These are phyloP conservation scores for Pseudolaguvia tuberculata DNA, from an alignment of 2,113 vertebrate species.

Conservation along the genomic window DNA sequence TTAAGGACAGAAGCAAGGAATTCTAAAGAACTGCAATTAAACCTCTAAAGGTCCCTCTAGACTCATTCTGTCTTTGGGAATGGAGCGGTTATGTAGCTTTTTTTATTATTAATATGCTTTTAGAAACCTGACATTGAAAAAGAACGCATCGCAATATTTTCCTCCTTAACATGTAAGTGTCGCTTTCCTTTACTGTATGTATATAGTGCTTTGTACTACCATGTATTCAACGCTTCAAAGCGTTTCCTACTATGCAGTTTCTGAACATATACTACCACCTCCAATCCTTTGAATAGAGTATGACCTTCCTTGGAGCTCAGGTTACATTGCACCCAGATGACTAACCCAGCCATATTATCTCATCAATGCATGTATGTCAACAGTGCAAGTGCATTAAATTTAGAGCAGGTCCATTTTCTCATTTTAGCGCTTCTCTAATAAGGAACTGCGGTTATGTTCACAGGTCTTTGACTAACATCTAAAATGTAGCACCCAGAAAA, in stretches of 20 bases:
- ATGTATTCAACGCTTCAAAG: too few species aligned
- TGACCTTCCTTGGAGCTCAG: neutral
- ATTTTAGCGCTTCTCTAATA: neutral
- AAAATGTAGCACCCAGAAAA: conserved; percentile 14
- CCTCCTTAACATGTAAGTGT: neutral
- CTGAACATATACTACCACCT: conserved; percentile 8
- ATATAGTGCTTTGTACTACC: neutral
- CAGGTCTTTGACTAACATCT: neutral
- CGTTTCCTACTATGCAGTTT: neutral
- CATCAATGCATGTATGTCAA: conserved; percentile 2
- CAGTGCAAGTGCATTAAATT: conserved; percentile 3
- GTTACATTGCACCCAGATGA: conserved; percentile 6
- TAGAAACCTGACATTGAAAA: neutral
- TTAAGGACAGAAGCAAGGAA: conserved; percentile 40
- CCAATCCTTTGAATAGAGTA: conserved; percentile 20
- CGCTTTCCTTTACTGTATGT: neutral
- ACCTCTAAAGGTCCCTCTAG: neutral
- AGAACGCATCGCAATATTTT: conserved; percentile 2
- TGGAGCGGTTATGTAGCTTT: neutral
- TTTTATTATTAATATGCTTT: neutral
- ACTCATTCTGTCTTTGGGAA: neutral
- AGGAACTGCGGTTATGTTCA: conserved; percentile 5
- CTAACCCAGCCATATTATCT: conserved; percentile 11
- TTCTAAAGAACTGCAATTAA: neutral
- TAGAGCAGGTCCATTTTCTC: neutral